Evolutionary conservation across 1,140 invertebrate genomes (phyloP), one percentile per base, ranked within the genome.

Genomic region (Propsilocerus akamusi): DNA sequence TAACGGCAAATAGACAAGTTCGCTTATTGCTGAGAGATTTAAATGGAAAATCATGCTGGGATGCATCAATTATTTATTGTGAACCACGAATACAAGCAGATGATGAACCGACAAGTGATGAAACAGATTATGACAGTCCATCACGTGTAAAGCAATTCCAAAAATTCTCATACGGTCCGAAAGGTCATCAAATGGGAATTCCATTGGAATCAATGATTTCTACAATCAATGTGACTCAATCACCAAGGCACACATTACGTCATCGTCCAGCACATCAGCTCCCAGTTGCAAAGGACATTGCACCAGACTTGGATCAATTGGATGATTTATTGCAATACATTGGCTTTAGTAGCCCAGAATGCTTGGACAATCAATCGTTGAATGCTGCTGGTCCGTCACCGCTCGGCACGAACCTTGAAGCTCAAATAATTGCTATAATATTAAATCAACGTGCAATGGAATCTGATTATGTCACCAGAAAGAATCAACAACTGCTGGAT

Each of bases 1-100:
- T 72, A 26, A 78, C 76, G 0, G 77, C 76, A 10, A 74, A 78
- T 53, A 73, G 72, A 57, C 79, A 70, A 78, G 88, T 95, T 22
- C 72, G 93, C 25, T 79, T 96, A 20, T 72, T 98, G 10, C 67
- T 97, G 46, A 72, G 94, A 25, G 92, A 96, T 68, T 70, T 97
- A n/a, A 83, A 86, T 46, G 93, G 94, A n/a, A 97, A 96, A 69
- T 86, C 87, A 47, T 92, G 86, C 54, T 97, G 93, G 93, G 92
- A 97, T 65, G 88, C 86, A 47, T 88, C 89, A 0, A 83, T 92
- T 41, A 69, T 97, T 1, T 90, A 91, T 61, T 79, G 80, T 59
- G 77, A 81, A 54, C 82, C 81, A 0, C 62, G 70, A 7, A 53
- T 58, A 3, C 14, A 56, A 57, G 26, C 55, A 58, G 41, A 48